phyloP scores from a whole-genome alignment of 2,797 vertebrate species.

The Smutsia gigantea region DNA sequence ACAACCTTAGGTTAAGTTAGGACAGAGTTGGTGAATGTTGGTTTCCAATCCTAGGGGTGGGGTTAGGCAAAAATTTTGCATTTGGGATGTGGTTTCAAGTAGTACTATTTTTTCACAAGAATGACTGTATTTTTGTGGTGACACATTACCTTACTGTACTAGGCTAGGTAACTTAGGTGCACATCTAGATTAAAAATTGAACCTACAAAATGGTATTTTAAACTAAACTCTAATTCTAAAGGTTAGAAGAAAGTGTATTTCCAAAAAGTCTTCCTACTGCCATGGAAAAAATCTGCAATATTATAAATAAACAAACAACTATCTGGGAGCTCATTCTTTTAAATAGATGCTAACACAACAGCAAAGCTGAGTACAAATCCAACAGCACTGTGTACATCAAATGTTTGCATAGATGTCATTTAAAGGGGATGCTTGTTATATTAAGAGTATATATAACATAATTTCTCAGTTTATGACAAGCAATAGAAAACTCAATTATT shows the following conservation, averaged over 20 bases:
- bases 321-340: conserved; percentile 55
- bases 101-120: background rate
- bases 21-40: background rate
- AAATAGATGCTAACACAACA: conserved; percentile 72
- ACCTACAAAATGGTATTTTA: conserved; percentile 40
- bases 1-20: background rate
- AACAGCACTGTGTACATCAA: conserved; percentile 72
- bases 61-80: background rate
- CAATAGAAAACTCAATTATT: conserved; percentile 63
- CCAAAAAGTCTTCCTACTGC: conserved; percentile 44
- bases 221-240: conserved; percentile 42
- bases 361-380: conserved; percentile 64
- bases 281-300: conserved; percentile 39
- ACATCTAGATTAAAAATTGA: conserved; percentile 18
- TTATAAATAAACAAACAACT: conserved; percentile 72
- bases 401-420: conserved; percentile 70
- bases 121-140: background rate
- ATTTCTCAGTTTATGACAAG: conserved; percentile 64
- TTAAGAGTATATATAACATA: conserved; percentile 35
- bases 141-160: background rate
- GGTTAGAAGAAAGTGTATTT: background rate
- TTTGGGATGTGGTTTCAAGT: background rate
- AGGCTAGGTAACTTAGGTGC: background rate
- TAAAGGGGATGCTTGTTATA: conserved; percentile 70
- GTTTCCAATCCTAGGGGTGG: background rate